Evolutionary conservation across 2,888 invertebrate species (phyloP), one percentile per base, ranked within the genome.

Genomic region (Amblyteles armatorius): DNA sequence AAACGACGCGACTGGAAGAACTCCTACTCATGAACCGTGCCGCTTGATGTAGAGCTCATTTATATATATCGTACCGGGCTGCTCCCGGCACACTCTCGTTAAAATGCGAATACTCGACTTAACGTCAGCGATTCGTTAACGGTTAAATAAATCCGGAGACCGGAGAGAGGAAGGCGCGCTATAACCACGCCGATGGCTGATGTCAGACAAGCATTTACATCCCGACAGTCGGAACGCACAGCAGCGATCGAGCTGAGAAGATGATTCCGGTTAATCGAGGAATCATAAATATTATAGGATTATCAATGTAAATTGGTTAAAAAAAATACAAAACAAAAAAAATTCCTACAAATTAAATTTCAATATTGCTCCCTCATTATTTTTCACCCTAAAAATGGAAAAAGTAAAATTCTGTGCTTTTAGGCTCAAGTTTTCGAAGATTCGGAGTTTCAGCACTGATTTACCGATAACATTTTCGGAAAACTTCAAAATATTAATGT

Each of bases 41-140:
- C 72, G 85, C 82, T 87, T 88, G 88, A 87, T 84, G 40, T 87
- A 85, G 88, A 79, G 85, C 68, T 74, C 68, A 69, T 68, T 72
- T 29, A 79, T 78, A 29, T 22, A 36, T 68, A 40, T 48, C 13
- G 16, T 79, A 29, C 22, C 29, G 55, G 5, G 44, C 48, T 63
- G 73, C 63, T 68, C 67, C 72, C 44, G 63, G 50, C 16, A 16
- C 16, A 4, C 84, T 90, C 92, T 92, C 92, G 90, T 92, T 92
- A 92, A 92, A 92, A 92, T 88, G 89, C 88, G 90, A 92, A 92
- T 91, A 92, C 91, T 91, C 84, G 92, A 91, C 90, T 92, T 92
- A 88, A 90, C 92, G 86, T 90, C 88, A 90, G 88, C 88, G 89
- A 91, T 88, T 90, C 85, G 88, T 89, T 91, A 87, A 90, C 89